Percentiles rank a stretch among this genome's conserved stretches.
Conservation (phyloP, 1,140 invertebrate species). For the Drosophila asahinai region DNA sequence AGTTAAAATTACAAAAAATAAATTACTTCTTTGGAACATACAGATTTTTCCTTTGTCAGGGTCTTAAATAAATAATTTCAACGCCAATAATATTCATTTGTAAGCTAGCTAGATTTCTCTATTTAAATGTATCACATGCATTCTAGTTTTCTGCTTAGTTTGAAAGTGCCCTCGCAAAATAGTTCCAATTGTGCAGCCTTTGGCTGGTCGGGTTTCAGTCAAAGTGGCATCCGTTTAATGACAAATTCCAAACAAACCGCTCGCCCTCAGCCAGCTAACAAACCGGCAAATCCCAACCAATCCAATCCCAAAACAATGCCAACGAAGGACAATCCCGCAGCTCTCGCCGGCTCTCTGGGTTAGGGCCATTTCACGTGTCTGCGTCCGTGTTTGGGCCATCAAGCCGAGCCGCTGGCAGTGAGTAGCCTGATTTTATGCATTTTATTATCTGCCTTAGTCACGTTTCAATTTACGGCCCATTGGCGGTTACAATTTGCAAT, state of each 20-base stretch:
- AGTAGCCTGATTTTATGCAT: slow-evolving; percentile 83
- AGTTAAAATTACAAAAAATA: background rate
- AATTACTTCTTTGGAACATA: too few species aligned
- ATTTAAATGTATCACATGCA: background rate
- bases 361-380: slow-evolving; percentile 61
- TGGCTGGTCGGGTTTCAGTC: background rate
- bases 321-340: slow-evolving; percentile 16
- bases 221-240: slow-evolving; percentile 67
- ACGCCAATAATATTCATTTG: too few species aligned
- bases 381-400: slow-evolving; percentile 54
- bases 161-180: background rate
- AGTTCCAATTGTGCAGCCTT: background rate
- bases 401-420: slow-evolving; percentile 51
- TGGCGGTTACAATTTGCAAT: slow-evolving; percentile 85
- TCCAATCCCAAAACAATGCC: slow-evolving; percentile 47
- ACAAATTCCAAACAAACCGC: slow-evolving; percentile 66
- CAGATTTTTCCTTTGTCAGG: too few species aligned
- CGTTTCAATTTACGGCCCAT: slow-evolving; percentile 85
- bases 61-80: too few species aligned
- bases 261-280: slow-evolving; percentile 29
- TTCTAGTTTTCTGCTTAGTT: background rate
- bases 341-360: slow-evolving; percentile 8
- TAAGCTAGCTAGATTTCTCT: too few species aligned
- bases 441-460: slow-evolving; percentile 84
- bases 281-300: slow-evolving; percentile 37